Conservation (phyloP, 2,113 vertebrate genomes). For the Orientallactaga bullata region DNA sequence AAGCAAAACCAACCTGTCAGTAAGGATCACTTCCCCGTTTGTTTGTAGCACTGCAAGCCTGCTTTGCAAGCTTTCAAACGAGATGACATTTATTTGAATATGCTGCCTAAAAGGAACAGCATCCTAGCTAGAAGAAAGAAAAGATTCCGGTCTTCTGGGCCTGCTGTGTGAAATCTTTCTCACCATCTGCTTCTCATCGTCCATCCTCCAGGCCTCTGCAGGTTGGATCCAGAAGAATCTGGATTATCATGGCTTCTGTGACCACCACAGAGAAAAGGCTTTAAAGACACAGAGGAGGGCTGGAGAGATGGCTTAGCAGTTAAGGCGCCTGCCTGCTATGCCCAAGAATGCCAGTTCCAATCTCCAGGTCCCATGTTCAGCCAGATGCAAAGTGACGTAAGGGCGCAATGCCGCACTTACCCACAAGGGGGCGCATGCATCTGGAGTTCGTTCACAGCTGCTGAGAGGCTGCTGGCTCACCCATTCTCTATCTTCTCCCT, state of each 20-base stretch:
- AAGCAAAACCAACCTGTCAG: neutral
- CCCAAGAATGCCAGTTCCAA: no score
- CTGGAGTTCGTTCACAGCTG: no score
- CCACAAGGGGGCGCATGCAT: no score
- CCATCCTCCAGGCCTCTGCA: neutral
- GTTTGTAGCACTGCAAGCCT: neutral
- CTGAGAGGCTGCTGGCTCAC: no score
- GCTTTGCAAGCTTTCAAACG: slow-evolving; percentile 10
- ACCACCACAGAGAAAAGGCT: neutral
- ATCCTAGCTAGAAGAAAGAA: neutral
- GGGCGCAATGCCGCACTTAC: no score
- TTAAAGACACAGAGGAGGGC: slow-evolving; percentile 6
- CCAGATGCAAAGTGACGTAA: no score
- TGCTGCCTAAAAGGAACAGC: neutral
- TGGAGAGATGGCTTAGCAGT: no score
- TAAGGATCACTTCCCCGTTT: neutral
- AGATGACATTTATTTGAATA: neutral
- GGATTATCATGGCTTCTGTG: neutral
- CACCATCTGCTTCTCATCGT: neutral
- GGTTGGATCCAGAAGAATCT: neutral
- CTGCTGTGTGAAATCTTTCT: neutral
- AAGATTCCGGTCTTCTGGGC: neutral
- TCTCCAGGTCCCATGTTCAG: no score
- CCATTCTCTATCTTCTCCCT: no score
- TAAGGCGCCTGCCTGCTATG: no score